A percentile compares a stretch with the other conserved stretches of the same genome.
phyloP scores from a whole-genome alignment of 2,888 invertebrate species.

The Drosophila barbarae region DNA sequence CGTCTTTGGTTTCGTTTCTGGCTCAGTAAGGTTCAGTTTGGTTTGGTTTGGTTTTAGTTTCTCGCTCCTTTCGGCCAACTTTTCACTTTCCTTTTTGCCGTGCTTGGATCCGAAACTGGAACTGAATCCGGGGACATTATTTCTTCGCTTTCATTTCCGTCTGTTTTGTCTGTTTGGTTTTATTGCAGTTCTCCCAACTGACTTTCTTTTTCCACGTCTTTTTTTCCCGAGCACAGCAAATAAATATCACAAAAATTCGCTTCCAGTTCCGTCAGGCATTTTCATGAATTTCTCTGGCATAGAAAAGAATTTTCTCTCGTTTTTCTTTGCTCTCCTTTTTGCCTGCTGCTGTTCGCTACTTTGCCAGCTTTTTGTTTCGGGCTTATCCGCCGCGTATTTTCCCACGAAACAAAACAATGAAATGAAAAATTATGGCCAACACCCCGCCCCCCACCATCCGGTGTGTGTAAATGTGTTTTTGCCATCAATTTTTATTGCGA shows the following conservation, averaged over 20 bases:
- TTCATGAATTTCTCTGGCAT: conserved; percentile 55
- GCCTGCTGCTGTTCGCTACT: conserved; percentile 33
- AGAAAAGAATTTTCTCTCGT: conserved; percentile 52
- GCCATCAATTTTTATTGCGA: conserved; percentile 73
- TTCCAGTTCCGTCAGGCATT: conserved; percentile 68
- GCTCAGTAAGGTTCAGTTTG: conserved; percentile 1
- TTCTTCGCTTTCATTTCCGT: conserved; percentile 69
- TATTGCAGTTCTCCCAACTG: conserved; percentile 58
- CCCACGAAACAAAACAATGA: conserved; percentile 65
- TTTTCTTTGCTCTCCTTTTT: conserved; percentile 29
- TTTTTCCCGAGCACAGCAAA: conserved; percentile 50
- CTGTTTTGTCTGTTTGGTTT: conserved; percentile 65
- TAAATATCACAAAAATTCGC: conserved; percentile 66
- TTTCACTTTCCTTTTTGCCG: conserved; percentile 59
- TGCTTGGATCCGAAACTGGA: conserved; percentile 19
- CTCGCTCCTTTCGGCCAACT: conserved; percentile 33
- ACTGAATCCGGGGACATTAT: conserved; percentile 58
- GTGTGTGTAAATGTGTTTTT: conserved; percentile 64
- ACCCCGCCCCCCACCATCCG: conserved; percentile 5
- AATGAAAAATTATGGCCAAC: conserved; percentile 71
- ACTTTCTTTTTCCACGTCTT: conserved; percentile 14
- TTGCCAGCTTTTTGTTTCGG: conserved; percentile 52
- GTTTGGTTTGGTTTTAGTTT: conserved; percentile 28
- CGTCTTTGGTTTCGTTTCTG: conserved; percentile 37
- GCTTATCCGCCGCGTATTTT: conserved; percentile 59